These are phyloP conservation scores for Forbesichthys agassizii DNA, from an alignment of 2,113 vertebrate genomes.

Conservation along the genomic window DNA sequence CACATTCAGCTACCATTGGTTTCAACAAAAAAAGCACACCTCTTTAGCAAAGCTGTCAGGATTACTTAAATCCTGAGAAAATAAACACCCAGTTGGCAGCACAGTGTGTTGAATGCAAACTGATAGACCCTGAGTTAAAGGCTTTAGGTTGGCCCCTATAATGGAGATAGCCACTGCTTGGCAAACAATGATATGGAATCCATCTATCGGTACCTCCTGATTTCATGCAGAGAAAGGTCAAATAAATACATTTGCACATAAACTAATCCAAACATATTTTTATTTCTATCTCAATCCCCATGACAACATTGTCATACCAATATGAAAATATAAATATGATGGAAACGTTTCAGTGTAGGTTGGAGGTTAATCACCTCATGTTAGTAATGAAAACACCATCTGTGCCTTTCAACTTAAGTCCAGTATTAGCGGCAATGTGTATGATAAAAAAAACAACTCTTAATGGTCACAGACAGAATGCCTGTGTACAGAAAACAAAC, in stretches of 20 bases:
- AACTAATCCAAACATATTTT: constrained; percentile 12
- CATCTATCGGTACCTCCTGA: neutral
- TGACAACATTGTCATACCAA: constrained; percentile 5
- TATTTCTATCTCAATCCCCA: constrained; percentile 28
- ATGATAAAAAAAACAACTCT: constrained; percentile 7
- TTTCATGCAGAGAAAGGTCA: neutral
- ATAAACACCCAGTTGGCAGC: constrained; percentile 36
- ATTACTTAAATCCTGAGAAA: constrained; percentile 60
- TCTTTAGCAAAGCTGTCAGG: constrained; percentile 61
- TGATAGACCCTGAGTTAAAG: constrained; percentile 32
- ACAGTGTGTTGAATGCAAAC: constrained; percentile 32
- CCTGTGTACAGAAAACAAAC: neutral
- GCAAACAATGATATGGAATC: neutral
- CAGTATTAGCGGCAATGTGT: constrained; percentile 14
- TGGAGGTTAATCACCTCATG: neutral
- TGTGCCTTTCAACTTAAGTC: neutral
- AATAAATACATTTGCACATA: neutral
- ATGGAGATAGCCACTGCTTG: constrained; percentile 13
- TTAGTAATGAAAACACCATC: neutral
- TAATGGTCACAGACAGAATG: neutral
- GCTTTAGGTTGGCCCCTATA: constrained; percentile 25
- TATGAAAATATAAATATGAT: constrained; percentile 32
- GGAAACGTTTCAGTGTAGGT: constrained; percentile 14
- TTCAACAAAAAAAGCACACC: constrained; percentile 51
- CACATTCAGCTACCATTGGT: constrained; percentile 37